Base-by-base conservation (phyloP, 2,113 vertebrate species). In the Sinocyclocheilus grahami region DNA sequence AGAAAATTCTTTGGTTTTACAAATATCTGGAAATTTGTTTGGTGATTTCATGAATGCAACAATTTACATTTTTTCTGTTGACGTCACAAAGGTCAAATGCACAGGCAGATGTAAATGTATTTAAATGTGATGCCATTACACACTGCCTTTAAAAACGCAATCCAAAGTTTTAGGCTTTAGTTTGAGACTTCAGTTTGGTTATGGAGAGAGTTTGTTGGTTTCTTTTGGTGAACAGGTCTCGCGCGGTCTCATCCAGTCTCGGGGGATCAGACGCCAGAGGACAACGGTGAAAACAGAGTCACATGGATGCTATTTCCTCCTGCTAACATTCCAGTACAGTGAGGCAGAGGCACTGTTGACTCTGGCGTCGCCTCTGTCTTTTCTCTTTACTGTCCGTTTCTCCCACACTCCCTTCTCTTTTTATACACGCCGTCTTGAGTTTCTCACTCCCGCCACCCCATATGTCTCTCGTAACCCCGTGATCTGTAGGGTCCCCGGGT, bases 291-390 rank as follows among this genome's bases (percentile, higher is more conserved):
- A 58, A 48, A 82, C 27, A 53, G 33, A 82, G 71, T 71, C 79
- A 83, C 51, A 78, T 51, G 72, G 30, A 51, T 78, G 87, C 83
- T 58, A 69, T 85, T 78, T 88, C 87, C 78, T 85, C 48, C 79
- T 55, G 55, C 22, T 48, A 67, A 24, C 84, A 85, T 78, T 85
- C 84, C 84, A 69, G 42, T 24, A 78, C 74, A 86, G 60, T 80
- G 27, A 83, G 63, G 78, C 78, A 77, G 8, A 69, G 22, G 48
- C n/a, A 51, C 48, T 74, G 74, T 86, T 86, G 63, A 86, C 39
- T 74, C 62, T 74, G 84, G 82, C 86, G 22, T 79, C 8, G 5
- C 22, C 76, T 83, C 63, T 62, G 24, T 62, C 69, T 74, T 74
- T 72, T 72, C 37, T 42, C 69, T 72, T 42, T 9, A 42, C 69